These are phyloP conservation scores for Drosophila helvetica DNA, from an alignment of 2,888 invertebrate genomes.

Conservation along the genomic window DNA sequence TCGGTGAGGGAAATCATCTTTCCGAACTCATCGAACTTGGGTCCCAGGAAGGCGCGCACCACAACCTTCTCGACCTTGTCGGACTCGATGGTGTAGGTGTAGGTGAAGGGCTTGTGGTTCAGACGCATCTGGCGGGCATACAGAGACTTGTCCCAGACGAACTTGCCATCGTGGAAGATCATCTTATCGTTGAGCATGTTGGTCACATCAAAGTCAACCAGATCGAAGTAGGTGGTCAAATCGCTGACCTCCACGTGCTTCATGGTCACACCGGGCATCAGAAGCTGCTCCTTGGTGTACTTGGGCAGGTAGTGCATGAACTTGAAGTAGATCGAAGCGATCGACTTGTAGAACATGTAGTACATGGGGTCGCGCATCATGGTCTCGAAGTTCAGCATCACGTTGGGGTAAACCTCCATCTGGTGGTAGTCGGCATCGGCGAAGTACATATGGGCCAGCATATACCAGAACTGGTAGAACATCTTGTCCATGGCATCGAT, in stretches of 20 bases:
- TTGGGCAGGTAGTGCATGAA: constrained; percentile 86
- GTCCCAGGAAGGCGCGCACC: constrained; percentile 88
- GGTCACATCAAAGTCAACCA: constrained; percentile 87
- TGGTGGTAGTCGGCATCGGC: constrained; percentile 62
- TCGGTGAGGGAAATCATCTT: constrained; percentile 85
- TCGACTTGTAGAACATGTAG: constrained; percentile 88
- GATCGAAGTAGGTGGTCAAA: constrained; percentile 88
- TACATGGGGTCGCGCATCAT: constrained; percentile 90
- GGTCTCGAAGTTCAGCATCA: constrained; percentile 87
- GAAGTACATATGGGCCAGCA: constrained; percentile 68
- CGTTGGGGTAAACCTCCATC: constrained; percentile 85
- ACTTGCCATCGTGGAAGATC: constrained; percentile 81
- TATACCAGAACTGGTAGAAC: constrained; percentile 79
- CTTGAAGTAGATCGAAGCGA: constrained; percentile 86
- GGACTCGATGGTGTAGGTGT: constrained; percentile 86
- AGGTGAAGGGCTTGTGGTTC: constrained; percentile 88
- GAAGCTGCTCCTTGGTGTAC: constrained; percentile 87
- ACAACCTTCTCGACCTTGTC: constrained; percentile 86
- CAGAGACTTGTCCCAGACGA: constrained; percentile 83
- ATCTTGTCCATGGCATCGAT: constrained; percentile 81
- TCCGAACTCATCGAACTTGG: constrained; percentile 87
- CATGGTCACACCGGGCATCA: constrained; percentile 87
- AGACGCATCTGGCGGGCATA: constrained; percentile 88
- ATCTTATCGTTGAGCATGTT: constrained; percentile 79
- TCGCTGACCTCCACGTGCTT: constrained; percentile 87